Evolutionary conservation across 35 echinoderm and acorn worm species (phyloP), one percentile per base, ranked within the genome.

Genomic region (Apostichopus parvimensis): DNA sequence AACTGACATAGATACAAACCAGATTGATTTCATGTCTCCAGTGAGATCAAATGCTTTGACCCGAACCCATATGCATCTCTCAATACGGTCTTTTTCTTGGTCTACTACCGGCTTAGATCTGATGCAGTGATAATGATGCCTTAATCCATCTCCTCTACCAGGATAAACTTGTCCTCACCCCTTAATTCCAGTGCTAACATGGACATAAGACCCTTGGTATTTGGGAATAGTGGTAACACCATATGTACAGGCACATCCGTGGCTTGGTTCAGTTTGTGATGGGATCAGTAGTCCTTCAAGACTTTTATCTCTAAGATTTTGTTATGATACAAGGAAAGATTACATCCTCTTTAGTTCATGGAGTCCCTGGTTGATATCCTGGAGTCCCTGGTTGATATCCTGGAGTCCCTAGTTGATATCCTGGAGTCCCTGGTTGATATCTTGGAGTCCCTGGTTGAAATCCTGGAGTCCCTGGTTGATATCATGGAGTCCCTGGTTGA

Each of bases 71-170:
- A n/a, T 7, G 20, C 71, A 75, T 75, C 21, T 18, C 17, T 75
- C 17, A 20, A 7, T 75, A 18, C 6, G 20, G 12, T 75, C 71
- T 22, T 75, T 18, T 22, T 75, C 5, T 18, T 18, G 7, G 17
- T 75, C 11, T 75, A 75, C 54, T 26, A 53, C 5, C 58, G 81
- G 81, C 81, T 84, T 84, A 58, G 9, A 8, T 21, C 15, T 84
- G 81, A 84, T 84, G 57, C 20, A 58, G 81, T 60, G 81, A 84
- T 84, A 84, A 84, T 56, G 57, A 84, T 59, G 53, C 21, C 81
- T 58, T 84, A 84, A 84, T 84, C 81, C 55, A 4, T 55, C 17
- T 8, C 20, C 54, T 59, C 53, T 59, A 58, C 20, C 53, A 52
- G 57, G 81, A 84, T 84, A 58, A 84, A 53, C 81, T 58, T 84